These are phyloP conservation scores for Tinamus guttatus DNA, from an alignment of 2,113 vertebrate species.

Conservation along the genomic window DNA sequence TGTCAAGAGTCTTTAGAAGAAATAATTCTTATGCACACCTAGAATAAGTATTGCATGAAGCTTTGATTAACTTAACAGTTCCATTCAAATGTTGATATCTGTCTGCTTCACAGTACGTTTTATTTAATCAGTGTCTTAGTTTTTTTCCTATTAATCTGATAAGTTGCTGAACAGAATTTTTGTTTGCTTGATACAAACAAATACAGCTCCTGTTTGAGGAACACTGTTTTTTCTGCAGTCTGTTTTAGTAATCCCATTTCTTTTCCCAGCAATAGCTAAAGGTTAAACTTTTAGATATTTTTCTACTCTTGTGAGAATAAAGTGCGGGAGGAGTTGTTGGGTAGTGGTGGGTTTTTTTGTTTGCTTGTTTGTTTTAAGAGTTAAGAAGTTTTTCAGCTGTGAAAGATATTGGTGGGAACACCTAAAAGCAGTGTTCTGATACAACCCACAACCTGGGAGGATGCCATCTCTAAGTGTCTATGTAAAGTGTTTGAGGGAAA, in stretches of 20 bases:
- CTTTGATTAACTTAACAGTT: not conserved
- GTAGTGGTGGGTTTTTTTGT: no score
- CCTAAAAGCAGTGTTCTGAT: not conserved
- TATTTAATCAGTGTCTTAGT: not conserved
- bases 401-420: not conserved
- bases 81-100: not conserved
- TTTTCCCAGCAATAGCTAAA: not conserved
- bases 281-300: not conserved
- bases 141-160: not conserved
- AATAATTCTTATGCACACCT: not conserved
- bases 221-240: not conserved
- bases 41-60: not conserved
- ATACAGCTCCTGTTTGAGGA: not conserved
- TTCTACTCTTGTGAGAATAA: no score
- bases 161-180: not conserved
- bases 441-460: accelerated
- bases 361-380: not conserved
- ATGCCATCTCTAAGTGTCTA: not conserved
- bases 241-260: accelerated
- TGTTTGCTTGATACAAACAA: not conserved
- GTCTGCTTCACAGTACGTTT: not conserved
- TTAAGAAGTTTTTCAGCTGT: not conserved
- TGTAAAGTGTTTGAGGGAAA: not conserved
- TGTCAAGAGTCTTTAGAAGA: not conserved
- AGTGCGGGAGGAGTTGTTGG: not conserved